phyloP scores from a whole-genome alignment of 1,140 invertebrate genomes.

The Drosophila yakuba region DNA sequence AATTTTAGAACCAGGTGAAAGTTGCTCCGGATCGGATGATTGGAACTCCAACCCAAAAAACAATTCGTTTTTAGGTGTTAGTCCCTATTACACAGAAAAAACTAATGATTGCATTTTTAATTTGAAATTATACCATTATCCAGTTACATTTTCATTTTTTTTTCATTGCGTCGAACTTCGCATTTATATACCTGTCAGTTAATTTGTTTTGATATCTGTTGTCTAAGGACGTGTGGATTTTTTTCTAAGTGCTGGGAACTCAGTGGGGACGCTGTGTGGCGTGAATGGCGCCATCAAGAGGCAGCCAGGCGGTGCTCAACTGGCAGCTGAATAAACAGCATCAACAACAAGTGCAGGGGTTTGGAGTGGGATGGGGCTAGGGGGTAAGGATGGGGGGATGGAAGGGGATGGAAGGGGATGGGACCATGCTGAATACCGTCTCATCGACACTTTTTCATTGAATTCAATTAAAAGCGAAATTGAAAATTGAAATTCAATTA shows the following conservation, averaged over 20 bases:
- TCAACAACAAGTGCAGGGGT: slow-evolving; percentile 48
- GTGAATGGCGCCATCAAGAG: slow-evolving; percentile 60
- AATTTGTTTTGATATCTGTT: too few relatives aligned
- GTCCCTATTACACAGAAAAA: too few relatives aligned
- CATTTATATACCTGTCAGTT: too few relatives aligned
- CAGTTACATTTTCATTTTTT: too few relatives aligned
- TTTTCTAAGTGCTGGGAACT: slow-evolving; percentile 12
- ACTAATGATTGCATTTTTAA: too few relatives aligned
- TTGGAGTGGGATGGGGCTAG: background rate
- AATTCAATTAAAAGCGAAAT: slow-evolving; percentile 82
- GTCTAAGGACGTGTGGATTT: background rate
- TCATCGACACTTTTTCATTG: slow-evolving; percentile 83
- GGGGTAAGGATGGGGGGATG: background rate
- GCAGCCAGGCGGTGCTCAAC: slow-evolving; percentile 38
- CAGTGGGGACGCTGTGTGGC: slow-evolving; percentile 48
- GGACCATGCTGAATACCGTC: slow-evolving; percentile 59
- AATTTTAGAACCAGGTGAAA: too few relatives aligned
- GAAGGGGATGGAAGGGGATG: slow-evolving; percentile 4
- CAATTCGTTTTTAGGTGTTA: too few relatives aligned
- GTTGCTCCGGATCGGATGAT: too few relatives aligned
- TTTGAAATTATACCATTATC: too few relatives aligned
- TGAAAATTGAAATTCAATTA: slow-evolving; percentile 83
- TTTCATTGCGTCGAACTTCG: too few relatives aligned
- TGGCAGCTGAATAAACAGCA: slow-evolving; percentile 73
- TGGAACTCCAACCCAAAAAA: too few relatives aligned